A percentile compares a stretch with the other conserved stretches of the same genome.
phyloP scores from a whole-genome alignment of 2,888 invertebrate genomes.

The Drosophila antonietae region DNA sequence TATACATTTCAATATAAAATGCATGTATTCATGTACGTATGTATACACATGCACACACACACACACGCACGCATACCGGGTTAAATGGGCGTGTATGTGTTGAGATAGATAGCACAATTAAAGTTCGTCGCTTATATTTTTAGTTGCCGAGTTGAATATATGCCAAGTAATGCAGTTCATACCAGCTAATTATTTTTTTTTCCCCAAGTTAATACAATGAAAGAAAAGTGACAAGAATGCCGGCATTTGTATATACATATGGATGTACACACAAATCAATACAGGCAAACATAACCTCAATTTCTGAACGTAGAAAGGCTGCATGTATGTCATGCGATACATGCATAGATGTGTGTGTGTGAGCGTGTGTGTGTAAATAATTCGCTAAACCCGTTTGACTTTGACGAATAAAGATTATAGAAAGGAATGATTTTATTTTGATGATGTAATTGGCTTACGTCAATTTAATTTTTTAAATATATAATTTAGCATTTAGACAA shows the following conservation, averaged over 20 bases:
- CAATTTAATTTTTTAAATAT: constrained; percentile 39
- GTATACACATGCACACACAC: constrained; percentile 4
- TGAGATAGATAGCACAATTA: constrained; percentile 47
- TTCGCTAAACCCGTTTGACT: constrained; percentile 69
- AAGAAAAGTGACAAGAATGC: constrained; percentile 37
- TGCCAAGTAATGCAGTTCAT: constrained; percentile 18
- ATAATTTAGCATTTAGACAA: constrained; percentile 33
- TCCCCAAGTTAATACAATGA: neutral
- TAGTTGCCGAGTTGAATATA: constrained; percentile 39
- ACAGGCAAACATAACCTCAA: constrained; percentile 60
- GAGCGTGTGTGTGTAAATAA: constrained; percentile 41
- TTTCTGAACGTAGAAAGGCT: constrained; percentile 28
- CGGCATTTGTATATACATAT: constrained; percentile 52
- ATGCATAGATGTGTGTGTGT: neutral
- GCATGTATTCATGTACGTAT: neutral
- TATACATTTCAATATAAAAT: constrained; percentile 16
- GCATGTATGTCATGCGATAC: constrained; percentile 12
- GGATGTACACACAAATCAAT: constrained; percentile 51
- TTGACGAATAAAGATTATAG: constrained; percentile 58
- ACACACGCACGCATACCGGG: neutral
- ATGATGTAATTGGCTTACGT: constrained; percentile 69
- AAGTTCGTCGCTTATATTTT: constrained; percentile 49
- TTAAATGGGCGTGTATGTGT: constrained; percentile 18
- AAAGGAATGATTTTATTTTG: constrained; percentile 50
- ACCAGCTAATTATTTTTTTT: constrained; percentile 15